These are phyloP conservation scores for Pachycephus smyrnensis DNA, from an alignment of 2,888 invertebrate genomes.

Conservation along the genomic window DNA sequence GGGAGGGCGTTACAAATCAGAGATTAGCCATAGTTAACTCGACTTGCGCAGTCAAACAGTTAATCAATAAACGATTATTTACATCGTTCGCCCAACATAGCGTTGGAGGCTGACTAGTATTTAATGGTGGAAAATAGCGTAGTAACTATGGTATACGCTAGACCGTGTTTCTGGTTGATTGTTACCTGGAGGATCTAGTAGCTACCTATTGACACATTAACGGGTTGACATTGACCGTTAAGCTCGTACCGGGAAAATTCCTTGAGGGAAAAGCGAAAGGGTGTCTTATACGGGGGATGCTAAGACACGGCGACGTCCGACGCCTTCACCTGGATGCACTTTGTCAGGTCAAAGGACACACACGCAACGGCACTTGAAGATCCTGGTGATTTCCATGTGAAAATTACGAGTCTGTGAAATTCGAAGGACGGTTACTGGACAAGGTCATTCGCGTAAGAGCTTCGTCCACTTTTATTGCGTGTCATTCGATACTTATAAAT, in stretches of 20 bases:
- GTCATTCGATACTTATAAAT: not conserved
- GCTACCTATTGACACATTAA: not conserved
- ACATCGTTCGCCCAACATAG: conserved; percentile 42
- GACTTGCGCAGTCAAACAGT: conserved; percentile 67
- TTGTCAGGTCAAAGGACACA: not conserved
- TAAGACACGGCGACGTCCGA: not conserved
- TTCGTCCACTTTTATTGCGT: not conserved
- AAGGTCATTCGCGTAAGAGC: not conserved
- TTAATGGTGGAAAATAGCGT: not conserved
- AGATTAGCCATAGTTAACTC: conserved; percentile 67
- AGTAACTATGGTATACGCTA: not conserved
- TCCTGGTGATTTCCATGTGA: not conserved
- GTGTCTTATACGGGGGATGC: not conserved
- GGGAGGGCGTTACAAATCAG: conserved; percentile 65
- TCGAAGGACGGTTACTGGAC: not conserved
- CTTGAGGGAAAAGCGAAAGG: not conserved
- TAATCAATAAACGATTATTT: conserved; percentile 67
- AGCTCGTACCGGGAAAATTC: not conserved
- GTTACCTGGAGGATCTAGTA: not conserved
- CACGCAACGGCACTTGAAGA: not conserved
- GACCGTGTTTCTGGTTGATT: not conserved
- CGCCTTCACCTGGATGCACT: not conserved
- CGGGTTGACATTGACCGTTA: not conserved
- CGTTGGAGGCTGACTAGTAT: not conserved
- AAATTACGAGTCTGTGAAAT: not conserved